Percentiles rank a stretch among this genome's conserved stretches.
phyloP scores from a whole-genome alignment of 2,797 vertebrate species.

The Garrulus glandarius region DNA sequence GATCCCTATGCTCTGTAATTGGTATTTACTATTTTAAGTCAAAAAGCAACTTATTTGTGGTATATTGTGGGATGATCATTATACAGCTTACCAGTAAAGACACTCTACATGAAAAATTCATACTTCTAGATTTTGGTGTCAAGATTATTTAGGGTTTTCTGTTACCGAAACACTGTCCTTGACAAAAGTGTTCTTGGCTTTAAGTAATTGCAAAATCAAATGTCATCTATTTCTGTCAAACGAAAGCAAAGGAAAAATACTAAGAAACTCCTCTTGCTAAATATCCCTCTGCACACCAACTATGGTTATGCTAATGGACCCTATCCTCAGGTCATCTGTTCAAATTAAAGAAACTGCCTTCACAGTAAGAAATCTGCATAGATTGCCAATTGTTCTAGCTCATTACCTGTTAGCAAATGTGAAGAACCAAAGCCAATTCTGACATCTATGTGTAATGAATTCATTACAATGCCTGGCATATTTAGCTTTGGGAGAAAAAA shows the following conservation, averaged over 20 bases:
- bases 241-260: background rate
- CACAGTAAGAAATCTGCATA: slow-evolving; percentile 28
- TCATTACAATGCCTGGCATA: background rate
- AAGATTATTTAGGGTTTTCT: background rate
- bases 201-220: slow-evolving; percentile 9
- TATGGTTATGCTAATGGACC: background rate
- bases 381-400: slow-evolving; percentile 33
- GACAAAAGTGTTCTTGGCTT: background rate
- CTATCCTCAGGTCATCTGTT: slow-evolving; percentile 10
- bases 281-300: background rate
- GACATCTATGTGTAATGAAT: slow-evolving; percentile 7
- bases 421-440: slow-evolving; percentile 14
- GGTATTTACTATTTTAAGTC: background rate
- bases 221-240: background rate
- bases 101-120: background rate
- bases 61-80: background rate
- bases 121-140: background rate
- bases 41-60: background rate
- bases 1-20: background rate
- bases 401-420: slow-evolving; percentile 41
- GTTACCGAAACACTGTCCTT: background rate
- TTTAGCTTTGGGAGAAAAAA: background rate
- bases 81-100: background rate
- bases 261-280: background rate
- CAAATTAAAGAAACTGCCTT: slow-evolving; percentile 43